Evolutionary conservation across 2,797 vertebrate species (phyloP), one percentile per base, ranked within the genome.

Genomic region (Fundulus diaphanus): DNA sequence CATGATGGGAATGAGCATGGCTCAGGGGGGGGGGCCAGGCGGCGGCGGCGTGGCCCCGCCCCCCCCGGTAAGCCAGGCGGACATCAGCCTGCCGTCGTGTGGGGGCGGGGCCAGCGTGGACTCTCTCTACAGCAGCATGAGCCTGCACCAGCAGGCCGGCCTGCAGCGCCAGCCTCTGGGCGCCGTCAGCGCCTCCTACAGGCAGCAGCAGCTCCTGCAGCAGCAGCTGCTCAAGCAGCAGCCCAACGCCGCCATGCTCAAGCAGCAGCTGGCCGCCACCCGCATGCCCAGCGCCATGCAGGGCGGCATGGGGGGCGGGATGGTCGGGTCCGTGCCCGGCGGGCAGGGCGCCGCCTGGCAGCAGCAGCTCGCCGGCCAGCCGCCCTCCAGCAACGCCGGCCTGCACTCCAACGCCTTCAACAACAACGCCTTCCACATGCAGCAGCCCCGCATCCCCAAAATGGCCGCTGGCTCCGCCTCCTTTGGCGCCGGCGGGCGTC

Each of bases 151-250:
- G 76, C 91, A 89, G 76, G 33, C 73, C 5, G 9, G 73, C 49
- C 74, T 97, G 79, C 96, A 97, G 90, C 94, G 97, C 65, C 96
- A 96, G 83, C 77, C 94, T 1, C 77, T 93, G 54, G 90, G 94
- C 15, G 20, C 95, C 0, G 94, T 97, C 81, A 91, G 95, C 7
- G 85, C 94, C 79, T 73, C 93, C 74, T 98, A 97, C 4, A 94
- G 97, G 71, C 98, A 97, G 91, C 90, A 96, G 1, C 87, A 98
- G 86, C 94, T 94, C n/a, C n/a, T n/a, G 42, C 98, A 97, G 90
- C 95, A 94, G 82, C 88, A 93, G 88, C 94, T 93, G 80, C 87
- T 94, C 52, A 98, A 98, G 89, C 93, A 87, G 52, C 93, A 94
- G 44, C 93, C 97, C 90, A 96, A 95, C 68, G 92, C 96, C 2